Base-by-base conservation (phyloP, 2,888 invertebrate species). In the Megastigmus dorsalis region DNA sequence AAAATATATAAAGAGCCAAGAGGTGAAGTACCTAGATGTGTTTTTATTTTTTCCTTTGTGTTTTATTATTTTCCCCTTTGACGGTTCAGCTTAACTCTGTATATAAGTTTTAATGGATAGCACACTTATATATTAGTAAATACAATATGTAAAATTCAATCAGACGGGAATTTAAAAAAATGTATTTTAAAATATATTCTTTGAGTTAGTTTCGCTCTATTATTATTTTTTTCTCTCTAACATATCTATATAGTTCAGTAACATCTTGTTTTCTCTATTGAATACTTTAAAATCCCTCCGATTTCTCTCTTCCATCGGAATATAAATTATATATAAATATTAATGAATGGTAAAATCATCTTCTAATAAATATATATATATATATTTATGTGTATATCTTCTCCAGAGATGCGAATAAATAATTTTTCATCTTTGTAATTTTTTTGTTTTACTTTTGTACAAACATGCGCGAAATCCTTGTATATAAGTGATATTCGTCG, bases 231-330 rank as follows among this genome's bases (percentile, higher is more conserved):
- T 62, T 78, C 75, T 79, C 60, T 70, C 62, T 81, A 82, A 82
- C 80, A 82, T 78, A 76, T 81, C 79, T 80, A 80, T 77, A 73
- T 69, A 73, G 52, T 52, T 38, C 54, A 43, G 45, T 72, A 70
- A 73, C 63, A n/a, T n/a, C n/a, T n/a, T n/a, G 55, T 23, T 67
- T 57, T 57, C 69, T 72, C 69, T 72, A 65, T 70, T 68, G 36
- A 30, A 73, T 73, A 65, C 48, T 59, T 71, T 74, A 69, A 74
- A 69, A 63, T 69, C 54, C 48, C 3, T 69, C 63, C 20, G 63
- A 74, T 38, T 10, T 15, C n/a, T 28, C 26, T 6, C 30, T 50
- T 10, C 18, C 55, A 65, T 66, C 45, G 36, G 59, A 54, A 66
- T 66, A 70, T 70, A 70, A 70, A 75, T 75, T 75, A 75, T 70